These are phyloP conservation scores for Cylloceria caligata DNA, from an alignment of 2,888 invertebrate species.

Conservation along the genomic window DNA sequence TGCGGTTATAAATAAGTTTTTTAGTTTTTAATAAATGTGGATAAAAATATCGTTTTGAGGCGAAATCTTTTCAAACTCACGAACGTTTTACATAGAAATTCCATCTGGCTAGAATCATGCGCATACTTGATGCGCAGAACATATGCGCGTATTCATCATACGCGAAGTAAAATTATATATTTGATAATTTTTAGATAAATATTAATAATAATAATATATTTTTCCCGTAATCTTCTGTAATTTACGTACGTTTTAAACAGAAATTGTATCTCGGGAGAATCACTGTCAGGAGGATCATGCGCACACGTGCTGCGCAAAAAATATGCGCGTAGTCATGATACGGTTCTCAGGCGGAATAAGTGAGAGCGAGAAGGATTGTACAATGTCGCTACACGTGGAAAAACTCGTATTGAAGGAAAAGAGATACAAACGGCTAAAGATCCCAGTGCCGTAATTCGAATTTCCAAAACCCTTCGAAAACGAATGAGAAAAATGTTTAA, in stretches of 20 bases:
- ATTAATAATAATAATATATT: background rate
- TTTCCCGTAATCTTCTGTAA: background rate
- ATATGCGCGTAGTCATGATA: conserved; percentile 13
- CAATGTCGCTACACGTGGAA: background rate
- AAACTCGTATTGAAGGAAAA: conserved; percentile 33
- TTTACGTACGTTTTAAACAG: background rate
- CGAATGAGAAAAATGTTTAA: background rate
- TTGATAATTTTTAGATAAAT: no score
- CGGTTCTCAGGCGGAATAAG: conserved; percentile 21
- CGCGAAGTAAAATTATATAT: no score
- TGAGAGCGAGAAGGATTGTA: conserved; percentile 32
- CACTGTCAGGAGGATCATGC: conserved; percentile 1
- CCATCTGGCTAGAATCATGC: no score
- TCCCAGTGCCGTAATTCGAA: conserved; percentile 45
- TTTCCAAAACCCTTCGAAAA: conserved; percentile 10
- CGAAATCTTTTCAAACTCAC: no score
- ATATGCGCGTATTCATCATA: no score
- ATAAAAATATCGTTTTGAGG: no score
- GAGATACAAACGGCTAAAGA: conserved; percentile 19
- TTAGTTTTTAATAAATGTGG: no score
- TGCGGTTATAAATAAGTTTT: no score
- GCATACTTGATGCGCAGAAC: no score
- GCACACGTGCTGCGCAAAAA: conserved; percentile 19
- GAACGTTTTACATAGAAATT: no score
- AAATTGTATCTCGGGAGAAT: conserved; percentile 15